Conservation (phyloP, 2,113 vertebrate genomes). For the Patagioenas fasciata region DNA sequence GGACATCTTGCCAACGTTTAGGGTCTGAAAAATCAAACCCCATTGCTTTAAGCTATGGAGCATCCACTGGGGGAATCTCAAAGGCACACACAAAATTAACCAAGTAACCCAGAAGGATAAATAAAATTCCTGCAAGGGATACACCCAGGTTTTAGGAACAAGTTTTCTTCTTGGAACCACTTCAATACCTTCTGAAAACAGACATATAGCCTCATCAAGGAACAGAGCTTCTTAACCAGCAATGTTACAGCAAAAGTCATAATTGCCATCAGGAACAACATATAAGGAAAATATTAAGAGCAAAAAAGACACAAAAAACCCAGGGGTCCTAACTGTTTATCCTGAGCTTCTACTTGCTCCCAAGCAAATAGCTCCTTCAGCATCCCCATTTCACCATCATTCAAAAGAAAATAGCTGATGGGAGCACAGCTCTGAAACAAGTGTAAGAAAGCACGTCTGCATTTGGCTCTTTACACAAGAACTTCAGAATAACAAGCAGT, state of each 20-base stretch:
- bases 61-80: not conserved
- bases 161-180: not conserved
- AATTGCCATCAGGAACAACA: not conserved
- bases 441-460: not conserved
- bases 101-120: not conserved
- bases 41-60: not conserved
- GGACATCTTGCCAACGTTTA: not conserved
- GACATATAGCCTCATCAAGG: not conserved
- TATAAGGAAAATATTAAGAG: not conserved
- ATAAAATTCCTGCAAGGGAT: not conserved
- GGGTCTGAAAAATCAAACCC: not conserved
- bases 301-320: not conserved
- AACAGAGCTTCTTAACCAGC: not conserved
- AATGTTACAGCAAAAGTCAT: rapidly evolving
- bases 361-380: not conserved
- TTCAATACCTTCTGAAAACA: not conserved
- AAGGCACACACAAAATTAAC: not conserved
- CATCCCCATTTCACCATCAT: not conserved
- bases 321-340: not conserved
- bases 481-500: not conserved
- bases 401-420: not conserved
- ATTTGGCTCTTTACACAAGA: not conserved
- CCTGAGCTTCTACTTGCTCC: not conserved
- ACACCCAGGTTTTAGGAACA: not conserved
- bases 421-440: not conserved